A percentile compares a stretch with the other conserved stretches of the same genome.
Evolutionary conservation across 2,113 vertebrate species (phyloP).

Genomic region (Fregata magnificens): DNA sequence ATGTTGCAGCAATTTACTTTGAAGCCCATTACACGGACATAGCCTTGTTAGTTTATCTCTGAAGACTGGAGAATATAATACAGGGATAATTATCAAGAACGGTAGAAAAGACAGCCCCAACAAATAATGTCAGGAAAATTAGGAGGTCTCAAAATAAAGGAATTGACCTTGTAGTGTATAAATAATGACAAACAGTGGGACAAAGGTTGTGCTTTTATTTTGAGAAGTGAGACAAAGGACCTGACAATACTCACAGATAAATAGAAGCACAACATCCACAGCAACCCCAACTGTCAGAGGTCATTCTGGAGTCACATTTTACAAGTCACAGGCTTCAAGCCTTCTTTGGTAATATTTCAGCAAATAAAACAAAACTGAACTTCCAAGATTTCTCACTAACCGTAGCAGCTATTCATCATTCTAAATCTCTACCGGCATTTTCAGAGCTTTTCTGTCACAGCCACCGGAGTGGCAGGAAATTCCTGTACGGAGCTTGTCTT

Average conservation of each 20-base stretch:
- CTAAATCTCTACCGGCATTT: slow-evolving; percentile 55
- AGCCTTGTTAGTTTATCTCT: slow-evolving; percentile 9
- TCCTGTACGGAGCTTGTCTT: slow-evolving; percentile 57
- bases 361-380: slow-evolving; percentile 53
- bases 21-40: background rate
- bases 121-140: slow-evolving; percentile 32
- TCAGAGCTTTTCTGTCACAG: slow-evolving; percentile 57
- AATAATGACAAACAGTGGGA: slow-evolving; percentile 44
- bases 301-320: slow-evolving; percentile 37
- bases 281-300: slow-evolving; percentile 18
- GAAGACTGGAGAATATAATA: background rate
- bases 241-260: slow-evolving; percentile 31
- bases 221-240: slow-evolving; percentile 26
- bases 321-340: slow-evolving; percentile 37
- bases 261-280: slow-evolving; percentile 22
- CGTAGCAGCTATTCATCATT: slow-evolving; percentile 61
- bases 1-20: slow-evolving; percentile 8
- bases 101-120: background rate
- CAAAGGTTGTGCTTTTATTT: slow-evolving; percentile 36
- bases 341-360: slow-evolving; percentile 52
- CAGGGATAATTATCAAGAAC: background rate
- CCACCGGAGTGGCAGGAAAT: slow-evolving; percentile 53
- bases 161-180: background rate
- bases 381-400: slow-evolving; percentile 53
- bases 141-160: slow-evolving; percentile 8